phyloP scores from a whole-genome alignment of 2,888 invertebrate species.

The Cryptus armator region DNA sequence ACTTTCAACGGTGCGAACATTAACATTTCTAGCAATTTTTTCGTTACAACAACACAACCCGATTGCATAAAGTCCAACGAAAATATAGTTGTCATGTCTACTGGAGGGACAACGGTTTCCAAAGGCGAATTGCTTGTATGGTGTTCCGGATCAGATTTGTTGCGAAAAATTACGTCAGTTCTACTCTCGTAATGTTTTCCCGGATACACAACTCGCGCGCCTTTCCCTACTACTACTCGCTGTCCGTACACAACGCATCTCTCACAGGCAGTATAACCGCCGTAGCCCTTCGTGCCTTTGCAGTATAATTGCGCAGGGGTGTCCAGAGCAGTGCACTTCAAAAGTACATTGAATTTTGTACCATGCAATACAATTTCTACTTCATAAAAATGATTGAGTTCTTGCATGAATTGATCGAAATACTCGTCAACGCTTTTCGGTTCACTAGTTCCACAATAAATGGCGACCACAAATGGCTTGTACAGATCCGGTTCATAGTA shows the following conservation, averaged over 20 bases:
- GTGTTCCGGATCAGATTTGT: too few species aligned
- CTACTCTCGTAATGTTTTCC: too few species aligned
- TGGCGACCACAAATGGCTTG: constrained; percentile 66
- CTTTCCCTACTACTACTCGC: not conserved
- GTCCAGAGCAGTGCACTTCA: constrained; percentile 68
- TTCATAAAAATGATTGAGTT: constrained; percentile 60
- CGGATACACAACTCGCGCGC: too few species aligned
- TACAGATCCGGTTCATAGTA: constrained; percentile 59
- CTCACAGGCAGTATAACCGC: constrained; percentile 66
- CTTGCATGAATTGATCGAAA: constrained; percentile 59
- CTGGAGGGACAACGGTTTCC: too few species aligned
- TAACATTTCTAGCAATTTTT: too few species aligned
- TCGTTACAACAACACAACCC: too few species aligned
- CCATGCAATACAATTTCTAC: constrained; percentile 53
- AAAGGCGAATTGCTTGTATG: too few species aligned
- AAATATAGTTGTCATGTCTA: too few species aligned
- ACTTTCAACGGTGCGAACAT: too few species aligned
- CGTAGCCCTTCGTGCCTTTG: constrained; percentile 67
- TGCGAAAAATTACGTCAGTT: too few species aligned
- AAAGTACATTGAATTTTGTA: constrained; percentile 41
- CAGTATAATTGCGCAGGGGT: constrained; percentile 65
- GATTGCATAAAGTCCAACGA: too few species aligned
- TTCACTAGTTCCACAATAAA: constrained; percentile 63
- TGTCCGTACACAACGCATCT: constrained; percentile 62
- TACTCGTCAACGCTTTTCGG: constrained; percentile 57